A percentile compares a stretch with the other conserved stretches of the same genome.
These are phyloP conservation scores for Himantopus leucocephalus DNA, from an alignment of 2,113 vertebrate genomes.

Conservation along the genomic window DNA sequence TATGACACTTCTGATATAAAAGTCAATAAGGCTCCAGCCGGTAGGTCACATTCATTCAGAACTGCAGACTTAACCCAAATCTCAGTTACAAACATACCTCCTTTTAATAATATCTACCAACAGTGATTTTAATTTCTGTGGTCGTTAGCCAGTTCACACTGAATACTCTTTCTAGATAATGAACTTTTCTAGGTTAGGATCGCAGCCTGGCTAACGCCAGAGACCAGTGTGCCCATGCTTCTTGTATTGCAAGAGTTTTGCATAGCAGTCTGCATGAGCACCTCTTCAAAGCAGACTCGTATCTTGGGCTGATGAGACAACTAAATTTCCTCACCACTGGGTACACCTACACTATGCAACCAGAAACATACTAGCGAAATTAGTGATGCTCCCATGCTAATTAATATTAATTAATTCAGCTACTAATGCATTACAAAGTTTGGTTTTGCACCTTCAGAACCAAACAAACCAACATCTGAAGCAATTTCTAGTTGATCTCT, in stretches of 20 bases:
- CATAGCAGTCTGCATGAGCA: neutral
- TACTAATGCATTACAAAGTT: neutral
- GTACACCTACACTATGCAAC: neutral
- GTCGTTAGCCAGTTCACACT: neutral
- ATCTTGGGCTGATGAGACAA: neutral
- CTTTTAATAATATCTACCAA: neutral
- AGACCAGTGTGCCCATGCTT: too few relatives aligned
- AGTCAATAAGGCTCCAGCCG: neutral
- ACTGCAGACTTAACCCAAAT: neutral
- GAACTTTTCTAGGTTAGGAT: neutral
- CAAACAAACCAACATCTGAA: neutral
- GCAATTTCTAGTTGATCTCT: neutral
- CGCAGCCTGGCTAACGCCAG: neutral
- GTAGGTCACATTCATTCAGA: neutral
- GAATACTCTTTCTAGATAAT: neutral
- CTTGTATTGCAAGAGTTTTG: neutral
- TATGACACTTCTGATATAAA: neutral
- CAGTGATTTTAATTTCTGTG: neutral
- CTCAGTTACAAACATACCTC: neutral
- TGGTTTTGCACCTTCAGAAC: neutral
- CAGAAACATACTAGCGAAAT: neutral
- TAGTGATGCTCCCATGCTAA: neutral
- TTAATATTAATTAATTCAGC: neutral
- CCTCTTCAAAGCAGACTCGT: neutral
- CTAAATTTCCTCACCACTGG: neutral